Base-by-base conservation (phyloP, 2,888 invertebrate species). In the Cremastobaeus sp. region DNA sequence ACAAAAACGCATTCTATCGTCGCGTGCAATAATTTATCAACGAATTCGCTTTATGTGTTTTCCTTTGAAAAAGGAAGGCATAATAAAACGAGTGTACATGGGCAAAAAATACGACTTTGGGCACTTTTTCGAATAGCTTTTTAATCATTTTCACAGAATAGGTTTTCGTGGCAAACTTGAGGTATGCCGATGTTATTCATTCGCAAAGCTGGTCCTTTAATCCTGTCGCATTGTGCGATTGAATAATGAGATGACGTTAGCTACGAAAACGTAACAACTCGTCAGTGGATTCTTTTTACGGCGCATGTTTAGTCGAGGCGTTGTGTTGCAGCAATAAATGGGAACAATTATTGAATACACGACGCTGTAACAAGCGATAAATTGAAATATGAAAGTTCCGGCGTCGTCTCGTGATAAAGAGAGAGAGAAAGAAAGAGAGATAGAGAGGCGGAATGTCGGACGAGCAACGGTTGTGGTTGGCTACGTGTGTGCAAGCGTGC, bases 341-440 rank as follows among this genome's bases (percentile, higher is more conserved):
- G 35, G 25, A 59, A 59, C 59, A 35, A 59, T 59, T 59, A 59
- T 47, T 45, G 35, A 59, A 59, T 59, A 47, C 43, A 43, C 35
- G 59, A 17, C 28, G 18, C 15, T 14, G 59, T 59, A 59, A 47
- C 47, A 47, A 35, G 59, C 59, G 45, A 59, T 59, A 59, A 59
- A 59, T 59, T 45, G 59, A 59, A 59, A 47, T 37, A 47, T 34
- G 59, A 45, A 59, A 47, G 59, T 59, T 55, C 21, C 54, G 34
- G 32, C 35, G 28, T 12, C 25, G 14, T 48, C 32, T 43, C 43
- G 43, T 34, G 57, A 57, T 43, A 57, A 54, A 54, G 39, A 3
- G 28, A n/a, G n/a, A n/a, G n/a, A n/a, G n/a, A n/a, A n/a, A n/a
- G n/a, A n/a, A n/a, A n/a, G n/a, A n/a, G n/a, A n/a, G n/a, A n/a